Base-by-base conservation (phyloP, 2,888 invertebrate species). In the Laspeyria flexula region DNA sequence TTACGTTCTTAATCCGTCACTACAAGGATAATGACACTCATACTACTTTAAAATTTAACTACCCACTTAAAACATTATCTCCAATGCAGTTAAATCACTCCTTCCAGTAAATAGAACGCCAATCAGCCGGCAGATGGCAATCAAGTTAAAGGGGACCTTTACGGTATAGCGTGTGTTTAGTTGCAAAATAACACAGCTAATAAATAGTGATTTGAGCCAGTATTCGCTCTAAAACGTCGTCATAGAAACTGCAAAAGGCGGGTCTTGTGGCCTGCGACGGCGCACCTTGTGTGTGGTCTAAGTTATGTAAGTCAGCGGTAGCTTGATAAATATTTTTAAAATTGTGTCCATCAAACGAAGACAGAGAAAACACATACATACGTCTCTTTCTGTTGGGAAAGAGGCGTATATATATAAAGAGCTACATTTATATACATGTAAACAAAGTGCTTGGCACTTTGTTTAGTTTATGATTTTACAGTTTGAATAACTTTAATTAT, bases 191-290 rank as follows among this genome's bases (percentile, higher is more conserved):
- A 78, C 81, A 67, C 55, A 49, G 53, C 71, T 86, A 86, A 88
- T 88, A 85, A 86, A 85, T 81, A 81, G 85, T 85, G 79, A 85
- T 87, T 87, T 86, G 81, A 79, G 75, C 68, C 74, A 77, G 77
- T 75, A 74, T 79, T 75, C 72, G 73, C 65, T 73, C 75, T 74
- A 56, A 72, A 73, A 68, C 75, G 74, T 81, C 78, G 73, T 73
- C 75, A 65, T 67, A 78, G 81, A 79, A 82, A 86, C 81, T 78
- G 79, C 77, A 76, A 68, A 82, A 83, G 85, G 84, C 83, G 85
- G 79, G 72, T 64, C 75, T 61, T 33, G 65, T 61, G 79, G 75
- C 79, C 81, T 72, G 72, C 61, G 73, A 65, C 25, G 67, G 67
- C 72, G 75, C 77, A 63, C 69, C 63, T 64, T 12, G 33, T 10